Evolutionary conservation across 92 coral and sea anemone genomes (phyloP).

Genomic region (Umimayanthus chanpuru): DNA sequence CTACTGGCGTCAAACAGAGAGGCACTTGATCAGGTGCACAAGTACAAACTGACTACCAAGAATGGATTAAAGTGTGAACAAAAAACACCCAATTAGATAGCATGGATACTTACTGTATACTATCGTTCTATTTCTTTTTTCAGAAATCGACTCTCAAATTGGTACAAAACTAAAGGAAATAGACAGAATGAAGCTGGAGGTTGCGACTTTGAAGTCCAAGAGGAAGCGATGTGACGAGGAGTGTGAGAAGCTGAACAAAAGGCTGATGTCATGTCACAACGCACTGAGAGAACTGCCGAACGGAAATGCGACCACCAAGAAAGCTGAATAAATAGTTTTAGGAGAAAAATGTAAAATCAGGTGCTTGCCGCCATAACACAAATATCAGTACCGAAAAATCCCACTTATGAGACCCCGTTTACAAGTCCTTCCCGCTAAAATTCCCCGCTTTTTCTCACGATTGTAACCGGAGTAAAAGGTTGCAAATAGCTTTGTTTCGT

Average conservation of each 20-base stretch:
- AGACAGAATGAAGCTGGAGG: slow-evolving; percentile 93
- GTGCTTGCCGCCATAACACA: no score
- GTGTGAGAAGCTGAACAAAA: slow-evolving; percentile 78
- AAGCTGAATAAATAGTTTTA: neutral
- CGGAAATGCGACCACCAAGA: slow-evolving; percentile 8
- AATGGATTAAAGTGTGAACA: neutral
- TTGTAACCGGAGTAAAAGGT: no score
- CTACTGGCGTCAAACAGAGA: neutral
- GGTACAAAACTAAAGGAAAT: slow-evolving; percentile 86
- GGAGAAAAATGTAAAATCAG: neutral
- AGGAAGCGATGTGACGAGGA: slow-evolving; percentile 93
- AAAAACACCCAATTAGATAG: no score
- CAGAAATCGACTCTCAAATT: slow-evolving; percentile 91
- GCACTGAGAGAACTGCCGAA: slow-evolving; percentile 90
- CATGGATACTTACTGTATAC: neutral
- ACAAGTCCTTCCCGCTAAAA: no score
- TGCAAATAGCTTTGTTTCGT: no score
- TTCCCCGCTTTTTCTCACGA: no score
- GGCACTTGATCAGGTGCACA: neutral
- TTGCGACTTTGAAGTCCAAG: slow-evolving; percentile 73
- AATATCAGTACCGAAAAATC: no score
- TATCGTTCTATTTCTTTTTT: neutral
- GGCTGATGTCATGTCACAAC: slow-evolving; percentile 88
- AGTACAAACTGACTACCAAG: neutral
- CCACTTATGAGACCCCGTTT: no score